Base-by-base conservation (phyloP, 2,888 invertebrate species). In the Pterostichus madidus region DNA sequence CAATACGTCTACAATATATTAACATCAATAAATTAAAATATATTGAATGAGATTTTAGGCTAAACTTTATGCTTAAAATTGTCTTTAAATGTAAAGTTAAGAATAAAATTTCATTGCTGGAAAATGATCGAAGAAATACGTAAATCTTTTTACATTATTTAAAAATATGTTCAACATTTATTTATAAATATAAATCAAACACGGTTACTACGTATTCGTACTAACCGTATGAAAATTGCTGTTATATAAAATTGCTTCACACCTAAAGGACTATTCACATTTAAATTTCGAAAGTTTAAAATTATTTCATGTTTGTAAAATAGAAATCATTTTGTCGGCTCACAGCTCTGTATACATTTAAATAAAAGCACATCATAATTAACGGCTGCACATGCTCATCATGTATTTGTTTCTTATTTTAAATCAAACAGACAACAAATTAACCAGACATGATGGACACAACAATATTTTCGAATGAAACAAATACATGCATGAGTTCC, bases 11-110 rank as follows among this genome's bases (percentile, higher is more conserved):
- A 80, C 80, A 80, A 80, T 81, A 81, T 81, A 81, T 81, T 81
- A 81, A 81, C 81, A 81, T 81, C 81, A 59, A 81, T 81, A 81
- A 81, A 81, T 81, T 81, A 81, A 39, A 81, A 81, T 75, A 68
- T 53, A 53, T 39, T 35, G 11, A 44, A 31, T 17, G 68, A 71
- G 39, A 44, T 68, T 39, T 15, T 15, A 15, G 8, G n/a, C n/a
- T 59, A 0, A 61, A 39, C 39, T 39, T 39, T 39, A 39, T 8
- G 8, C 8, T 39, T 39, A 39, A 39, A 61, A 8, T 13, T 44
- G 13, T 71, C 17, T 7, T 56, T 52, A 52, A 52, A 52, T n/a
- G 24, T n/a, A 1, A 52, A 52, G 17, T 71, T 44, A 8, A 71
- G 4, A 44, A 17, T 17, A 17, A 17, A 56, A 56, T 17, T 17